Evolutionary conservation across 2,113 vertebrate genomes (phyloP), one percentile per base, ranked within the genome.

Genomic region (Lamprologus tigripictilis): DNA sequence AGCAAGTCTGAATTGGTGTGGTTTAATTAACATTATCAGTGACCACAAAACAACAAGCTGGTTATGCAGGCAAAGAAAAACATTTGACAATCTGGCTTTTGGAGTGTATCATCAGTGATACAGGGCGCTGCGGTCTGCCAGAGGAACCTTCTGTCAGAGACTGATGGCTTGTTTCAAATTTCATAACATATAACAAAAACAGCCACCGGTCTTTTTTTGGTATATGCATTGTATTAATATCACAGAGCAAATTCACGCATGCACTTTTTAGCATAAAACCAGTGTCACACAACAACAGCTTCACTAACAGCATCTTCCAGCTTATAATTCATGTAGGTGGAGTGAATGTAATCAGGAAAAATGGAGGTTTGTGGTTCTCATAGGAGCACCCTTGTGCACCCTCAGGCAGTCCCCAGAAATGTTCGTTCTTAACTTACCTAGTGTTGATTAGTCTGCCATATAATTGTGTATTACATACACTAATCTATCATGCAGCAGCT

Each of bases 341-440:
- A 78, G 10, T 51, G 10, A 51, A 31, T 49, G 45, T 11, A 49
- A 49, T 31, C 9, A 78, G 26, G 7, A 78, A 78, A 78, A 51
- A 78, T 51, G 14, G 71, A 28, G 4, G 37, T 76, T 17, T 76
- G 2, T 19, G 16, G 21, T 47, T 76, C 42, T 76, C 42, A 49
- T 31, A 45, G 71, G 23, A 76, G 42, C 26, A n/a, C 26, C 7
- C 16, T 31, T 19, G 71, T 49, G 42, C 6, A 28, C 9, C 16
- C 9, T n/a, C 71, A 19, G 42, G 23, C 23, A 78, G 26, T 51
- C 16, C 73, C 45, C 73, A 78, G 26, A 78, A 78, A 8, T 51
- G 17, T 13, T 78, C 0, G 2, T 1, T 33, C 23, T 51, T 19
- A 51, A 78, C 28, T 0, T 4, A 31, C 3, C 73, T 31, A n/a